Conservation (phyloP, 2,113 vertebrate species). For the Caranx melampygus region DNA sequence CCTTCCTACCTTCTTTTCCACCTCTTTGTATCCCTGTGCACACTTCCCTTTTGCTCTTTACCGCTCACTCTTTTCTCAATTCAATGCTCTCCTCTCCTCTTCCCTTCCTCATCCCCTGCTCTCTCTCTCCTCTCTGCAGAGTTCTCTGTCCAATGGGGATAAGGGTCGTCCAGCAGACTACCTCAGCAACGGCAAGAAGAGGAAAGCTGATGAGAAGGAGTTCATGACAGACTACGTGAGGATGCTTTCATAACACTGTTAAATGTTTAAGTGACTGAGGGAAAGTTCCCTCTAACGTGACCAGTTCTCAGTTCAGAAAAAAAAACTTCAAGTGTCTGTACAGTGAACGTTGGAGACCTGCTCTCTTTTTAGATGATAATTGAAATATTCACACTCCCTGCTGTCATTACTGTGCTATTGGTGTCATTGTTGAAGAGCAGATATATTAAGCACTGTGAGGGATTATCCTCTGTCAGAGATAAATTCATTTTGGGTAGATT, state of each 20-base stretch:
- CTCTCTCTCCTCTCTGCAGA: constrained; percentile 66
- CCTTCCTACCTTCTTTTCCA: constrained; percentile 20
- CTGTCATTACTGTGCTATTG: neutral
- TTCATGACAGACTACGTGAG: constrained; percentile 91
- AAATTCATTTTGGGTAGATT: constrained; percentile 4
- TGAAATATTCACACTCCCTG: constrained; percentile 28
- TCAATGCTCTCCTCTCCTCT: constrained; percentile 5
- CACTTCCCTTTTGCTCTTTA: constrained; percentile 52
- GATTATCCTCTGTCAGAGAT: constrained; percentile 6
- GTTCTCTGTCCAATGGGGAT: constrained; percentile 88
- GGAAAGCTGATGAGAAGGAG: constrained; percentile 94
- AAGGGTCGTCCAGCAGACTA: constrained; percentile 90
- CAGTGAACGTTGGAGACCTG: constrained; percentile 15
- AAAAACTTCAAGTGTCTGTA: neutral
- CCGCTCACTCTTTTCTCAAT: constrained; percentile 31
- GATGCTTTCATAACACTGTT: constrained; percentile 38
- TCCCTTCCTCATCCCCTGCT: neutral
- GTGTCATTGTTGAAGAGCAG: neutral
- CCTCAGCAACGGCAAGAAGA: constrained; percentile 93
- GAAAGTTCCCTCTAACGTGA: constrained; percentile 36
- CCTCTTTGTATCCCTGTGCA: constrained; percentile 42
- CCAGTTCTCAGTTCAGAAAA: neutral
- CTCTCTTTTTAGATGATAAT: constrained; percentile 2
- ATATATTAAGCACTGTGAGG: neutral
- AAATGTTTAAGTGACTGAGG: constrained; percentile 47